These are phyloP conservation scores for Caerostris extrusa DNA, from an alignment of 1,140 invertebrate species.

Conservation along the genomic window DNA sequence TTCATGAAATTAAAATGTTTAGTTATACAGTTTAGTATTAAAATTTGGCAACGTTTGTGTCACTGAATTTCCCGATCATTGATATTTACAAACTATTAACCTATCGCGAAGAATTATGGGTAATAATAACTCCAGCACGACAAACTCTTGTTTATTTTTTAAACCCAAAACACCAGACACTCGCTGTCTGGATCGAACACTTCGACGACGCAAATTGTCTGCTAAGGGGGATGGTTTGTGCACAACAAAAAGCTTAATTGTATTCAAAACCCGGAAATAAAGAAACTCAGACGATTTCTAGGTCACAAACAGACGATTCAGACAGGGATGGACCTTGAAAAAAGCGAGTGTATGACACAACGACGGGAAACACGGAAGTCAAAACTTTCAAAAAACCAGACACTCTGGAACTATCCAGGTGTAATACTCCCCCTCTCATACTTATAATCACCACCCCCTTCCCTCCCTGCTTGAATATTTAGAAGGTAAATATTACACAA, in stretches of 20 bases:
- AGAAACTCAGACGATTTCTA: conserved; percentile 45
- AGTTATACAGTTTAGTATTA: no score
- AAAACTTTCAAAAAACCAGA: conserved; percentile 7
- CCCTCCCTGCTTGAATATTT: background rate
- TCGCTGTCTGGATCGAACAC: background rate
- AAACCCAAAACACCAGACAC: no score
- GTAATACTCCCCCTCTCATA: background rate
- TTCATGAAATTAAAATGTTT: no score
- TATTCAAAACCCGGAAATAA: conserved; percentile 49
- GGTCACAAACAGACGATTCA: conserved; percentile 33
- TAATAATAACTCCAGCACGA: no score
- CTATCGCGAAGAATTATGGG: no score
- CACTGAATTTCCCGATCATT: no score
- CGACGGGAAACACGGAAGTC: conserved; percentile 46
- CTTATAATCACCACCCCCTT: background rate
- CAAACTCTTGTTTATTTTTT: no score
- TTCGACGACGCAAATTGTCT: background rate
- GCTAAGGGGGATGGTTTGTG: background rate
- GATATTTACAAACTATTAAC: no score
- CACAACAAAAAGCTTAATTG: conserved; percentile 2
- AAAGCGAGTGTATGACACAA: background rate
- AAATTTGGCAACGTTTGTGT: no score
- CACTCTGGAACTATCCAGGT: background rate
- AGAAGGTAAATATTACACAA: conserved; percentile 38
- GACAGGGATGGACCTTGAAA: conserved; percentile 66